A percentile compares a stretch with the other conserved stretches of the same genome.
Conservation (phyloP, 2,888 invertebrate genomes). For the Anarsia innoxiella region DNA sequence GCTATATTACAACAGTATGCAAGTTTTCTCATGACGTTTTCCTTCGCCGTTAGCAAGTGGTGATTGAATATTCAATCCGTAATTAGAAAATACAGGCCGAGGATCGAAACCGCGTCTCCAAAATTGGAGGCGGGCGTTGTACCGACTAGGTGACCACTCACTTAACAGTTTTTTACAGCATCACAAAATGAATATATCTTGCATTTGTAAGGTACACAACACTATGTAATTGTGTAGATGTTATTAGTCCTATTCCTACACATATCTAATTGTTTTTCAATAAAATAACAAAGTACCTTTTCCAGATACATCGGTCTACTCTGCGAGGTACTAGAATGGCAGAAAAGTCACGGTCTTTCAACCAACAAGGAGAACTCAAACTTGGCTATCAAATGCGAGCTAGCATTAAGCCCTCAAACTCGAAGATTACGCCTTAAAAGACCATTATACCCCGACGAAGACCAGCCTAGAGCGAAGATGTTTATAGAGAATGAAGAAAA, state of each 20-base stretch:
- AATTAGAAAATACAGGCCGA: too few species aligned
- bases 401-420: constrained; percentile 52
- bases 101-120: too few species aligned
- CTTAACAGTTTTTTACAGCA: neutral
- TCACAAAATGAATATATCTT: neutral
- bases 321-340: constrained; percentile 92
- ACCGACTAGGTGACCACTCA: neutral
- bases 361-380: constrained; percentile 64
- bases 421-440: constrained; percentile 50
- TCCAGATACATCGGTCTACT: constrained; percentile 90
- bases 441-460: constrained; percentile 45
- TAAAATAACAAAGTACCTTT: too few species aligned
- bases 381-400: constrained; percentile 72
- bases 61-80: too few species aligned
- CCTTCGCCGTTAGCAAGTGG: too few species aligned
- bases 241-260: too few species aligned
- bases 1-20: too few species aligned
- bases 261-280: neutral
- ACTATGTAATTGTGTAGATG: too few species aligned
- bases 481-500: constrained; percentile 57
- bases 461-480: constrained; percentile 37
- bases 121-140: neutral
- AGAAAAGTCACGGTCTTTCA: constrained; percentile 73
- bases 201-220: neutral
- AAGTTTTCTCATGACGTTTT: too few species aligned